A percentile compares a stretch with the other conserved stretches of the same genome.
phyloP scores from a whole-genome alignment of 2,797 vertebrate genomes.

The Molossus alvarezi region DNA sequence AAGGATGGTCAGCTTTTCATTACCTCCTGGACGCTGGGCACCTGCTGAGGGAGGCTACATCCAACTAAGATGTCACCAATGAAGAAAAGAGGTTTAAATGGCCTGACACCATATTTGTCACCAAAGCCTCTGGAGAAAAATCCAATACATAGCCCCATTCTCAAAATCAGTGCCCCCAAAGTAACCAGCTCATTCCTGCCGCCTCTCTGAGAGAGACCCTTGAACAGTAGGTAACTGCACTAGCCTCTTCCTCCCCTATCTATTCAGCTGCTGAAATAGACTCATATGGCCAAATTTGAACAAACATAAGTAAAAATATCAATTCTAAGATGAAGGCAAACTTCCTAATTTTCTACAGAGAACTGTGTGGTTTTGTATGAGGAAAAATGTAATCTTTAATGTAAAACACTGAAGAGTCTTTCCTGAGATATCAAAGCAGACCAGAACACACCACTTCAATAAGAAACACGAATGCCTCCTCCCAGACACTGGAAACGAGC shows the following conservation, averaged over 20 bases:
- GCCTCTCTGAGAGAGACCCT: neutral
- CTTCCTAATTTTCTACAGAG: neutral
- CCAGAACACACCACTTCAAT: neutral
- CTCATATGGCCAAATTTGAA: neutral
- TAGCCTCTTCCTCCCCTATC: neutral
- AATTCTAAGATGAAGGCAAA: neutral
- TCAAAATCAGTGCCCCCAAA: neutral
- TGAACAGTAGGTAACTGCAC: neutral
- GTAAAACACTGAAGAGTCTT: neutral
- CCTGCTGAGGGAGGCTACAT: neutral
- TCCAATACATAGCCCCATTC: neutral
- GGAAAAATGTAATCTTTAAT: constrained; percentile 29
- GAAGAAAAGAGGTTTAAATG: neutral
- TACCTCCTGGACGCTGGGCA: neutral
- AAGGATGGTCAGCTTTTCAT: constrained; percentile 58
- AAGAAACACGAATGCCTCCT: neutral
- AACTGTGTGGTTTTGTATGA: neutral
- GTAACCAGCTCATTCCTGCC: neutral
- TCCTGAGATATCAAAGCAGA: neutral
- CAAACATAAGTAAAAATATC: neutral
- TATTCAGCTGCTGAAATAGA: neutral
- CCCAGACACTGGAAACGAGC: neutral
- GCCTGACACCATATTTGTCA: neutral
- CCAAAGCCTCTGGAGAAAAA: neutral
- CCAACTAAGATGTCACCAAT: neutral